A percentile compares a stretch with the other conserved stretches of the same genome.
phyloP scores from a whole-genome alignment of 2,113 vertebrate genomes.

The Catagonus wagneri region DNA sequence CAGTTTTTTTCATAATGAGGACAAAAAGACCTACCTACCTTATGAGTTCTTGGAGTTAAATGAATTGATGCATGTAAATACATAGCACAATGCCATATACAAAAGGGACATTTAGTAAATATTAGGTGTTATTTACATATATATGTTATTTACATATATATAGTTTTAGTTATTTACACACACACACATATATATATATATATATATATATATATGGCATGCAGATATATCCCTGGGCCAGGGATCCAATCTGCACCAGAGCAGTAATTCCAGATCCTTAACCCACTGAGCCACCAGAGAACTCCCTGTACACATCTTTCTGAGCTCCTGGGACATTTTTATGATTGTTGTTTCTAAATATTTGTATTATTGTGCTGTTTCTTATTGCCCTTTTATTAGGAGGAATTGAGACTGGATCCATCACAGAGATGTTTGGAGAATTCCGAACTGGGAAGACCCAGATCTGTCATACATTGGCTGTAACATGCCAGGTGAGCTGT shows the following conservation, averaged over 20 bases:
- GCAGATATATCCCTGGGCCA: too few species aligned
- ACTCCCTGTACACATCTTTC: neutral
- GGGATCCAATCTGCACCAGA: too few species aligned
- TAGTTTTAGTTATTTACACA: too few species aligned
- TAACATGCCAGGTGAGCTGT: constrained; percentile 95
- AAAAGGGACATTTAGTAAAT: neutral
- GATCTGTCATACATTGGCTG: constrained; percentile 97
- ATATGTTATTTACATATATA: neutral
- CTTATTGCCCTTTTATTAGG: constrained; percentile 88
- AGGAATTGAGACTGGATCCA: constrained; percentile 98
- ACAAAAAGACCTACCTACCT: neutral
- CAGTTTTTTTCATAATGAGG: neutral
- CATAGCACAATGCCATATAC: neutral
- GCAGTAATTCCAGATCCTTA: too few species aligned
- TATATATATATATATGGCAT: neutral
- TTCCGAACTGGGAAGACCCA: constrained; percentile 99
- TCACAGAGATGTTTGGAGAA: constrained; percentile 99
- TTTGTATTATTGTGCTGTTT: constrained; percentile 25
- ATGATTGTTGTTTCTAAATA: neutral
- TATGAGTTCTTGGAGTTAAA: neutral
- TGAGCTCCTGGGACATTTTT: neutral
- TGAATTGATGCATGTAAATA: neutral
- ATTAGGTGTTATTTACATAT: neutral
- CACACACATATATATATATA: too few species aligned
- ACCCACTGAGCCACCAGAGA: too few species aligned